phyloP scores from a whole-genome alignment of 2,797 vertebrate genomes.

The Sebastiscus albofasciatus region DNA sequence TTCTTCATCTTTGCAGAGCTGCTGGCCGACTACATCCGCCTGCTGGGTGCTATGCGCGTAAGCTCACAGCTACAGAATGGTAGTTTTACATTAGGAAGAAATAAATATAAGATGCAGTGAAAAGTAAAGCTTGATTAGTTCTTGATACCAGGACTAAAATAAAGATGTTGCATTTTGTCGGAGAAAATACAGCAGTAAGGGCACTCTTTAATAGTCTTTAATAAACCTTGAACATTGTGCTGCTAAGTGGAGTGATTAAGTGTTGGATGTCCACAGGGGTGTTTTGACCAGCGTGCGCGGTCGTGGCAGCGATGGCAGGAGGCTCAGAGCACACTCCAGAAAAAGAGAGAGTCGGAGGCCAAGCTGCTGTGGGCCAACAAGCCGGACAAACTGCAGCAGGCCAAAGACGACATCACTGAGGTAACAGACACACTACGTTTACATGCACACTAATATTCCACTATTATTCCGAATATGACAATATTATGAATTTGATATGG shows the following conservation, averaged over 20 bases:
- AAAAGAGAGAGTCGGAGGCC: conserved; percentile 95
- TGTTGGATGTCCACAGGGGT: conserved; percentile 81
- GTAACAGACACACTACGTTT: conserved; percentile 66
- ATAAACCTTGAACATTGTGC: neutral
- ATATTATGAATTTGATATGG: too few species aligned
- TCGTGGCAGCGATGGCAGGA: conserved; percentile 97
- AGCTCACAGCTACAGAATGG: conserved; percentile 15
- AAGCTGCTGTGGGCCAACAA: conserved; percentile 97
- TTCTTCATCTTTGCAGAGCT: conserved; percentile 95
- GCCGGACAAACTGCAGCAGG: conserved; percentile 95
- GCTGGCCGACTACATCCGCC: conserved; percentile 93
- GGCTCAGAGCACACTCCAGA: conserved; percentile 91
- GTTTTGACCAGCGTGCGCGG: conserved; percentile 95
- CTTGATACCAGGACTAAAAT: neutral
- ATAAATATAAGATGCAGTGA: neutral
- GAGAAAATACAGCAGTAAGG: neutral
- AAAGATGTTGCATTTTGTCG: neutral
- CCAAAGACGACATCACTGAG: conserved; percentile 95
- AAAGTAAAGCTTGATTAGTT: neutral
- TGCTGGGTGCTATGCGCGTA: conserved; percentile 92
- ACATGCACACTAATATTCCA: too few species aligned
- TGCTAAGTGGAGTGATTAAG: neutral
- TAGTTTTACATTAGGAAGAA: neutral
- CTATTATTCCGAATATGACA: too few species aligned
- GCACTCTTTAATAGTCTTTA: neutral